These are phyloP conservation scores for Plebejus argus DNA, from an alignment of 2,888 invertebrate species.

Conservation along the genomic window DNA sequence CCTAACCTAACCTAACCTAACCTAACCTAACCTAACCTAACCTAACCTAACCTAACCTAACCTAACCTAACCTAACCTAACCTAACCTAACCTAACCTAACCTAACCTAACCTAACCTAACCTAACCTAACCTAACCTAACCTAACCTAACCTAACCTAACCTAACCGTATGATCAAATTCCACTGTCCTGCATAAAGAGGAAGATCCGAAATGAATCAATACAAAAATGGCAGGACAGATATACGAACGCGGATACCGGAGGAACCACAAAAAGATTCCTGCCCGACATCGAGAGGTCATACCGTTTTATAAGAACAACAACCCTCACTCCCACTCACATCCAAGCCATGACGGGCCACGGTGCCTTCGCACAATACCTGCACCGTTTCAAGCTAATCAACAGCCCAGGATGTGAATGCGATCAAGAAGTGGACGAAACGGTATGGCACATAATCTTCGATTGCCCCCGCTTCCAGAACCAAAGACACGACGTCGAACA, in stretches of 20 bases:
- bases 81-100: too few species aligned
- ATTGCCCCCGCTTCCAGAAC: not conserved
- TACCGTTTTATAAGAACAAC: not conserved
- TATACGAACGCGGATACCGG: not conserved
- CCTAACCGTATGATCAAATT: too few species aligned
- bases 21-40: too few species aligned
- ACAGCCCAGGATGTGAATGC: slow-evolving; percentile 26
- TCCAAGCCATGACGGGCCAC: slow-evolving; percentile 32
- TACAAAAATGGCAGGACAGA: not conserved
- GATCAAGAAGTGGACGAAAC: not conserved
- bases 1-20: too few species aligned
- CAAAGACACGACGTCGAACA: not conserved
- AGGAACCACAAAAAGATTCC: slow-evolving; percentile 33
- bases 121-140: too few species aligned
- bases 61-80: too few species aligned
- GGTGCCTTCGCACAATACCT: slow-evolving; percentile 29
- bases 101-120: too few species aligned
- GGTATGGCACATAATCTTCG: slow-evolving; percentile 6
- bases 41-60: too few species aligned
- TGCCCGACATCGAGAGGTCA: not conserved
- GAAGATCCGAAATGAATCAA: not conserved
- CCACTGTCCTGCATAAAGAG: not conserved
- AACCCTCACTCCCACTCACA: not conserved
- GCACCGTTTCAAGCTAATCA: not conserved
- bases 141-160: too few species aligned